Conservation (phyloP, 2,797 vertebrate genomes). For the Xerus rutilus region DNA sequence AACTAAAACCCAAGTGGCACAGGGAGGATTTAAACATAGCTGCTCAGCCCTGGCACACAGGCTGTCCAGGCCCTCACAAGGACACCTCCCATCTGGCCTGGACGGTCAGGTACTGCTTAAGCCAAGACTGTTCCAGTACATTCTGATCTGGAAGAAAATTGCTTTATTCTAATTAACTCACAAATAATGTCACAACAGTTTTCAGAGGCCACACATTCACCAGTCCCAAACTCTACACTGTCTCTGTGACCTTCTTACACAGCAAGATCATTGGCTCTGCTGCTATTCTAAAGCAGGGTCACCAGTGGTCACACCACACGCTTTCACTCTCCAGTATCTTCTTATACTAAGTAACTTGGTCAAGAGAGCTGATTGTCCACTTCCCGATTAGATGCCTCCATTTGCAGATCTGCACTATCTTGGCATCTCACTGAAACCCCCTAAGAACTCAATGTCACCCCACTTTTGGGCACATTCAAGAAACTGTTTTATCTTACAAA, state of each 20-base stretch:
- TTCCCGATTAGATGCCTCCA: background rate
- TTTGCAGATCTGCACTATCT: background rate
- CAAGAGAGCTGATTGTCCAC: background rate
- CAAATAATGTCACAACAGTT: background rate
- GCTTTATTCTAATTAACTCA: background rate
- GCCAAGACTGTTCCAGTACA: background rate
- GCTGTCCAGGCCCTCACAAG: background rate
- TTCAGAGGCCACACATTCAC: too few relatives aligned
- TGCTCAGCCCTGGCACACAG: background rate
- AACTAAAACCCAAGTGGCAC: background rate
- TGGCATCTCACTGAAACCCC: background rate
- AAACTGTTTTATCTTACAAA: background rate
- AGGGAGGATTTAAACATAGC: background rate
- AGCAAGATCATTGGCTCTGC: too few relatives aligned
- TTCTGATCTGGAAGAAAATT: background rate
- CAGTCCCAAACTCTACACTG: background rate
- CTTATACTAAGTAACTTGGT: background rate
- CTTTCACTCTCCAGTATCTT: background rate
- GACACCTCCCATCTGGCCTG: background rate
- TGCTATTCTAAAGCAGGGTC: background rate
- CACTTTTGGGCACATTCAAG: background rate
- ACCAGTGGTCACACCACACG: too few relatives aligned
- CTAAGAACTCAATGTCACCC: background rate
- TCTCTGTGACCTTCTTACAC: background rate
- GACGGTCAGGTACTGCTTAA: background rate